phyloP scores from a whole-genome alignment of 2,113 vertebrate species.

The Platichthys stellatus region DNA sequence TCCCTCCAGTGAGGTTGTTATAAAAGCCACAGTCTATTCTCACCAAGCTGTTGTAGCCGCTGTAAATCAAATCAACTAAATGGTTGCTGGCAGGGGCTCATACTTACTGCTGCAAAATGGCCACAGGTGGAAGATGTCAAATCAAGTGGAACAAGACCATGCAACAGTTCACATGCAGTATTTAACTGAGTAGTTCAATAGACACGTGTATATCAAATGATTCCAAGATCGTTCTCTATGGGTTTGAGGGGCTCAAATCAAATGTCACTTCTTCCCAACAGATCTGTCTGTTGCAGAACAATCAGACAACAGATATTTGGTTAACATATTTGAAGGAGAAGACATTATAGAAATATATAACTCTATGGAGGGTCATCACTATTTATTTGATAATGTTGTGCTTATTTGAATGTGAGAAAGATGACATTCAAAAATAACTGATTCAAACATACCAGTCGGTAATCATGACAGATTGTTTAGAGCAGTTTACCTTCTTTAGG shows the following conservation, averaged over 20 bases:
- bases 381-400: no score
- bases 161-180: neutral
- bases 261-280: neutral
- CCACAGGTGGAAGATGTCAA: constrained; percentile 44
- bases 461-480: no score
- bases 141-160: constrained; percentile 8
- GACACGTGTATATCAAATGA: neutral
- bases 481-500: no score
- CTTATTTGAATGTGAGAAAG: neutral
- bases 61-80: constrained; percentile 2
- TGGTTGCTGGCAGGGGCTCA: constrained; percentile 14
- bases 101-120: constrained; percentile 17
- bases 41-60: neutral
- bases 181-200: constrained; percentile 10
- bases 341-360: neutral
- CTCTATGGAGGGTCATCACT: no score
- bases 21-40: constrained; percentile 5
- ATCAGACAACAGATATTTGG: neutral
- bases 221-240: neutral
- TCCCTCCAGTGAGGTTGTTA: constrained; percentile 8
- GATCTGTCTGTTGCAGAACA: neutral
- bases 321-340: neutral
- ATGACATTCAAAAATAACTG: no score
- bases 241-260: neutral
- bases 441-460: no score